phyloP scores from a whole-genome alignment of 1,140 invertebrate genomes.

The Centruroides sculpturatus region DNA sequence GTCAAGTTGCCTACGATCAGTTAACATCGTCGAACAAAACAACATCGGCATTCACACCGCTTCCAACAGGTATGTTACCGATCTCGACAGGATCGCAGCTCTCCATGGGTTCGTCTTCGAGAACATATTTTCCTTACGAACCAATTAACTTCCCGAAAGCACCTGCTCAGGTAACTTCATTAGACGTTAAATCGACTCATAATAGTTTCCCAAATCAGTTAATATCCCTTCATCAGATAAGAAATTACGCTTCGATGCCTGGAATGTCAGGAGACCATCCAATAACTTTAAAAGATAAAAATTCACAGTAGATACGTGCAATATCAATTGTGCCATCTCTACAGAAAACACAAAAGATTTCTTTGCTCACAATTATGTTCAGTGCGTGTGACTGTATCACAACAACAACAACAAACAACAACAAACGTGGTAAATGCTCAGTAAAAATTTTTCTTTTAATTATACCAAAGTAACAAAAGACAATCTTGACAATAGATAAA shows the following conservation, averaged over 20 bases:
- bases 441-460: no score
- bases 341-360: no score
- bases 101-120: slow-evolving; percentile 22
- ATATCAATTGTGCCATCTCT: no score
- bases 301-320: slow-evolving; percentile 21
- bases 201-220: slow-evolving; percentile 78
- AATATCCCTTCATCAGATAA: slow-evolving; percentile 88
- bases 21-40: slow-evolving; percentile 12
- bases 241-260: slow-evolving; percentile 89
- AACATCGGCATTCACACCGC: slow-evolving; percentile 74
- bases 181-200: slow-evolving; percentile 36
- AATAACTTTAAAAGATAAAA: slow-evolving; percentile 40
- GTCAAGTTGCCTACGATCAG: slow-evolving; percentile 9
- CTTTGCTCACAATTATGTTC: no score
- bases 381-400: no score
- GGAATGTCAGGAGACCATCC: slow-evolving; percentile 36
- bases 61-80: slow-evolving; percentile 52
- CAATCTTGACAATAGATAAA: no score
- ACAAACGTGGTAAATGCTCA: no score
- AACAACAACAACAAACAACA: no score
- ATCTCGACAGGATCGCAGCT: slow-evolving; percentile 24
- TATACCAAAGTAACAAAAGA: no score
- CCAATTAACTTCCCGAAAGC: slow-evolving; percentile 60
- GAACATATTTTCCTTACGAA: slow-evolving; percentile 70
- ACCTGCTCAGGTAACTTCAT: slow-evolving; percentile 27